Conservation (phyloP, 2,797 vertebrate species). For the Lophius americanus region DNA sequence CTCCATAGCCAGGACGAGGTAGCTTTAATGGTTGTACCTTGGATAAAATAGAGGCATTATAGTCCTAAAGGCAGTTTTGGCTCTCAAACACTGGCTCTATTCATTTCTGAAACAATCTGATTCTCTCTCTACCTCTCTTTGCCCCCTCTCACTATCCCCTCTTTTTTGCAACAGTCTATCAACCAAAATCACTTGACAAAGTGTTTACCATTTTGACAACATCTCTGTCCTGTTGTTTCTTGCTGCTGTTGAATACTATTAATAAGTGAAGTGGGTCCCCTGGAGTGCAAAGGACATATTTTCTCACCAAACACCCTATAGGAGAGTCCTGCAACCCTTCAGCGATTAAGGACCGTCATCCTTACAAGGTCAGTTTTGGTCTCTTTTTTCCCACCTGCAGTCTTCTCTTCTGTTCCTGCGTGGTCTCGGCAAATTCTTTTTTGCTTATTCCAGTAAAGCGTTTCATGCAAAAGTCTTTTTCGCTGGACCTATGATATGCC, state of each 20-base stretch:
- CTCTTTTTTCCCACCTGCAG: neutral
- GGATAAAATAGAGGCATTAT: slow-evolving; percentile 83
- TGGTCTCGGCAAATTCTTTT: neutral
- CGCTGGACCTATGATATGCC: neutral
- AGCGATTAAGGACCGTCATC: slow-evolving; percentile 44
- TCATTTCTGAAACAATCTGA: slow-evolving; percentile 79
- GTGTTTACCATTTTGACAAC: slow-evolving; percentile 39
- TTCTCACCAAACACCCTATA: slow-evolving; percentile 1
- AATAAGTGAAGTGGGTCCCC: slow-evolving; percentile 30
- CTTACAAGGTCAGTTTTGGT: slow-evolving; percentile 70
- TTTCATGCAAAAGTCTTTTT: neutral
- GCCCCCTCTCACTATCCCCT: slow-evolving; percentile 50
- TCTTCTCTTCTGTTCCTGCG: neutral
- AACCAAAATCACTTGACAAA: slow-evolving; percentile 55
- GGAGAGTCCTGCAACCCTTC: slow-evolving; percentile 15
- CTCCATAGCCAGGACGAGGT: slow-evolving; percentile 60
- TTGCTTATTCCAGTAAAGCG: neutral
- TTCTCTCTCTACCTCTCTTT: slow-evolving; percentile 63
- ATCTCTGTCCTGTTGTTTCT: slow-evolving; percentile 50
- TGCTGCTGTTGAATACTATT: slow-evolving; percentile 28
- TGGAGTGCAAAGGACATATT: slow-evolving; percentile 19
- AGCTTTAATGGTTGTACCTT: slow-evolving; percentile 75
- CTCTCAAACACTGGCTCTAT: slow-evolving; percentile 80
- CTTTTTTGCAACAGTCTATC: slow-evolving; percentile 50
- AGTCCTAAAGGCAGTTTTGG: slow-evolving; percentile 73